Percentiles rank a stretch among this genome's conserved stretches.
These are phyloP conservation scores for Eolophus roseicapilla DNA, from an alignment of 2,113 vertebrate genomes.

Conservation along the genomic window DNA sequence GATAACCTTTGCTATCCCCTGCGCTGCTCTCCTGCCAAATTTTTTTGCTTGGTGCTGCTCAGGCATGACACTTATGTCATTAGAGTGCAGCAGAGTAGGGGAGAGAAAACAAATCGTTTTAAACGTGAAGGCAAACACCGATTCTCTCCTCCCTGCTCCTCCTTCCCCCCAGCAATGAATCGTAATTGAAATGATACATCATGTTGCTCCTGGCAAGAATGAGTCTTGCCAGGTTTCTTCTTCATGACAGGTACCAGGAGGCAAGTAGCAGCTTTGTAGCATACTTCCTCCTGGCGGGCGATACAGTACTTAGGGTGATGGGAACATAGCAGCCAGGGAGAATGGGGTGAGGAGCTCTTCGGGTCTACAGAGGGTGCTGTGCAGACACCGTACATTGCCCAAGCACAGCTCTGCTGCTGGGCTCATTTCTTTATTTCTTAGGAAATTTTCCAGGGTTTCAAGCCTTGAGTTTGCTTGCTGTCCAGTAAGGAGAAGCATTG, in stretches of 20 bases:
- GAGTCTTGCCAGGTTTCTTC: background rate
- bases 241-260: background rate
- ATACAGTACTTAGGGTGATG: rapidly evolving
- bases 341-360: background rate
- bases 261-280: background rate
- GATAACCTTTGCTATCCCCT: background rate
- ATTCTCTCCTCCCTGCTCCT: background rate
- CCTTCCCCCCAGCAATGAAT: background rate
- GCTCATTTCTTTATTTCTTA: background rate
- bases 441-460: background rate
- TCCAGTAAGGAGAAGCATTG: background rate
- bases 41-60: background rate
- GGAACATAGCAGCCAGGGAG: background rate
- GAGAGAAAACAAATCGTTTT: background rate
- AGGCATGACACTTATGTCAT: background rate
- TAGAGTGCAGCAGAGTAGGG: background rate
- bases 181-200: rapidly evolving
- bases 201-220: background rate
- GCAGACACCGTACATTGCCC: rapidly evolving
- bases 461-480: background rate
- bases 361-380: background rate
- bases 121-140: background rate
- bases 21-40: background rate
- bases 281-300: rapidly evolving
- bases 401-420: background rate